Evolutionary conservation across 1,140 invertebrate species (phyloP).

Genomic region (Drosophila lowei): DNA sequence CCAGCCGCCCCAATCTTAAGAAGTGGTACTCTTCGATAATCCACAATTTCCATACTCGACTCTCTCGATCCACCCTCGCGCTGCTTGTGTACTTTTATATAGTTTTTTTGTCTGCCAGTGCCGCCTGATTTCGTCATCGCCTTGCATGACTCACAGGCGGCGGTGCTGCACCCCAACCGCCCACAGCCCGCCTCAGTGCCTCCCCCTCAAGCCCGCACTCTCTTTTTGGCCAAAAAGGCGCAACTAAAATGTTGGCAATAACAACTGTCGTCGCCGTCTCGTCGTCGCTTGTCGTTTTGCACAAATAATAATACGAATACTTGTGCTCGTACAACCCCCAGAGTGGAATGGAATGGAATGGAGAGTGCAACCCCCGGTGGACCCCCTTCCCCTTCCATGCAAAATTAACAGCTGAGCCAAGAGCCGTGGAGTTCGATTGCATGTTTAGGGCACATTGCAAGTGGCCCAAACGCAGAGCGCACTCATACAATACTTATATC

Average conservation of each 20-base stretch:
- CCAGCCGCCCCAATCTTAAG: not conserved
- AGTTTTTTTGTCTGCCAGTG: conserved; percentile 29
- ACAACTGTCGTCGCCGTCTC: conserved; percentile 54
- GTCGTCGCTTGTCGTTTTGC: conserved; percentile 26
- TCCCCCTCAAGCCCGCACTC: not conserved
- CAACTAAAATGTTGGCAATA: conserved; percentile 55
- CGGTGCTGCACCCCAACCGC: not conserved
- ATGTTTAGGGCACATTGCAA: conserved; percentile 52
- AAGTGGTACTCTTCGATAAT: not conserved
- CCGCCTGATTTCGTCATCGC: conserved; percentile 60
- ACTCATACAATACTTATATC: too few relatives aligned
- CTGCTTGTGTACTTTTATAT: conserved; percentile 23
- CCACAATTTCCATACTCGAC: not conserved
- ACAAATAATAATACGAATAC: conserved; percentile 10
- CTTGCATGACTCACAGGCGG: conserved; percentile 45
- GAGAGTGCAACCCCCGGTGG: conserved; percentile 42
- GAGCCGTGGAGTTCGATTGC: conserved; percentile 58
- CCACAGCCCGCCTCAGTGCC: not conserved
- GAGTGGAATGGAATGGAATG: not conserved
- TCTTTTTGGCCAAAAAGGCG: conserved; percentile 1
- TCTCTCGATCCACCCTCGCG: conserved; percentile 19
- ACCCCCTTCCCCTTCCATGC: conserved; percentile 33
- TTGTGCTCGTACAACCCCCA: conserved; percentile 25
- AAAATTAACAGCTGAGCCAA: conserved; percentile 58
- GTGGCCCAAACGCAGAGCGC: conserved; percentile 1